Conservation (phyloP, 2,113 vertebrate genomes). For the Addax nasomaculatus region DNA sequence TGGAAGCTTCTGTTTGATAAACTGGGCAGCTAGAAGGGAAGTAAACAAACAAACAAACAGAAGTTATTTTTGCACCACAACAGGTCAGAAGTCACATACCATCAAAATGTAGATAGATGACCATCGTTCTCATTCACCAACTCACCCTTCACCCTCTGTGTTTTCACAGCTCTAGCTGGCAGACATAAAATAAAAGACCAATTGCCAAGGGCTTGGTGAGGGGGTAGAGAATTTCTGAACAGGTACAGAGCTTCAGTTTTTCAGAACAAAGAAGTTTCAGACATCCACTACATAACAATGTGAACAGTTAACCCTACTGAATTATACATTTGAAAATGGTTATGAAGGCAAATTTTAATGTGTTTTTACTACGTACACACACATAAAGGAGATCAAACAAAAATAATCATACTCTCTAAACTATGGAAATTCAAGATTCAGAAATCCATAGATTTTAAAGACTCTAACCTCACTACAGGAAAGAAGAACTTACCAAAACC, state of each 20-base stretch:
- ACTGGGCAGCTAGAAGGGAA: conserved; percentile 87
- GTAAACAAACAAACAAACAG: conserved; percentile 22
- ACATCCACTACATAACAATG: background rate
- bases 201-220: background rate
- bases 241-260: background rate
- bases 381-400: background rate
- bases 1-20: conserved; percentile 99
- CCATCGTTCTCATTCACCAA: background rate
- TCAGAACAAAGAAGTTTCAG: background rate
- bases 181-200: background rate
- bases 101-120: background rate
- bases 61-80: background rate
- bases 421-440: background rate
- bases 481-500: conserved; percentile 91
- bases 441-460: background rate
- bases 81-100: background rate
- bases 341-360: background rate
- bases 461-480: background rate
- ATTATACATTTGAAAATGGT: background rate
- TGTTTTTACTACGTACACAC: background rate
- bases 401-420: background rate
- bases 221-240: background rate
- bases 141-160: background rate
- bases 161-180: background rate
- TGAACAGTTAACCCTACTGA: background rate